A percentile compares a stretch with the other conserved stretches of the same genome.
phyloP scores from a whole-genome alignment of 2,888 invertebrate genomes.

The Spatulosminthurus flaviceps region DNA sequence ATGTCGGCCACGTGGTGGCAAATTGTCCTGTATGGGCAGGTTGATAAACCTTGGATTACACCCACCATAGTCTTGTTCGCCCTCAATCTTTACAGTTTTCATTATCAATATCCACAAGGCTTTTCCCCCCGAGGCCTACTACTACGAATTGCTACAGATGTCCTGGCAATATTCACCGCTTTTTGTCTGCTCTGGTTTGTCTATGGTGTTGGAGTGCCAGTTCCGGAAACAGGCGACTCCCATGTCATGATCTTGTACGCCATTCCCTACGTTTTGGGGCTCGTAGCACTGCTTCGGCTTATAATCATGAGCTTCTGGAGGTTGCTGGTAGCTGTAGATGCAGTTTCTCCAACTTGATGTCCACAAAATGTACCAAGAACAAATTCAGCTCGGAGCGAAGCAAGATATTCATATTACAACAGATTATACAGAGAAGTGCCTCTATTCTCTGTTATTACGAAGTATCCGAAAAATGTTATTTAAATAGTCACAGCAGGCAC shows the following conservation, averaged over 20 bases:
- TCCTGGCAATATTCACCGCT: background rate
- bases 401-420: no score
- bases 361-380: no score
- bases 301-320: background rate
- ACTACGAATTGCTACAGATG: background rate
- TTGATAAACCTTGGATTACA: background rate
- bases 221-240: background rate
- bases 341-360: no score
- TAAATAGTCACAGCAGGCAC: no score
- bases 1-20: slow-evolving; percentile 20
- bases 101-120: background rate
- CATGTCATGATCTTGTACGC: background rate
- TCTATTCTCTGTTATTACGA: no score
- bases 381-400: no score
- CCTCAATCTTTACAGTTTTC: background rate
- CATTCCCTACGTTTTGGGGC: background rate
- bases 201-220: background rate
- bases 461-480: no score
- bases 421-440: no score
- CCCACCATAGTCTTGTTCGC: background rate
- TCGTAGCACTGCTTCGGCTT: background rate
- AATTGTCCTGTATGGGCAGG: background rate
- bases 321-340: no score
- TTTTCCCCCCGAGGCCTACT: background rate
- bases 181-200: background rate